Evolutionary conservation across 2,888 invertebrate species (phyloP), one percentile per base, ranked within the genome.

Genomic region (Acutogordius australiensis): DNA sequence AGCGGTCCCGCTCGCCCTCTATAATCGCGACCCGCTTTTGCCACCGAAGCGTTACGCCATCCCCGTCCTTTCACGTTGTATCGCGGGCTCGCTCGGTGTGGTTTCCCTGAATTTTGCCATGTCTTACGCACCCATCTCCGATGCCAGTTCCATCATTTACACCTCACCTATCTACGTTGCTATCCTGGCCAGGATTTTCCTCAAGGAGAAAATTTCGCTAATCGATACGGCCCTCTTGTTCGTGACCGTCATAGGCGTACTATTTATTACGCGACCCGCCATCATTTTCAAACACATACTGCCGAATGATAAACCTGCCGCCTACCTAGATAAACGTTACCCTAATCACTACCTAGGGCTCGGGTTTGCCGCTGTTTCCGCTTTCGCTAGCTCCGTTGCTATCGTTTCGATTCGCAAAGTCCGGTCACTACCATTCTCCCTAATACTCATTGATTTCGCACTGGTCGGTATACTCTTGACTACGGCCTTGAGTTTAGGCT

Each of bases 51-150:
- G 51, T 26, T 51, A 51, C 51, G 51, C 51, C 18, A n/a, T 51
- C 4, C 18, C 51, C 8, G 51, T 51, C 23, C 23, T 51, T 23
- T n/a, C 23, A 4, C 8, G 51, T n/a, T 51, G 51, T 26, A 23
- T 51, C 4, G 13, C 51, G 51, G 51, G 51, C 23, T 21, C 51
- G 4, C 51, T 51, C 4, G 51, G 51, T 21, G 51, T 51, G 4
- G 51, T 51, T 51, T 51, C 51, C 8, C 51, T 51, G 4, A 51
- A n/a, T 13, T 51, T 51, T 51, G 51, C 51, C 51, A 51, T 51
- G 51, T 51, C 51, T 51, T 51, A 51, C 23, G 51, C 51, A 4
- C 51, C 51, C 23, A 51, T 51, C 51, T 51, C 51, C 4, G 51
- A 51, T 23, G 51, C 51, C 8, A 51, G 51, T 23, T 51, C 51